phyloP scores from a whole-genome alignment of 2,888 invertebrate species.

The Pyrrhosoma nymphula region DNA sequence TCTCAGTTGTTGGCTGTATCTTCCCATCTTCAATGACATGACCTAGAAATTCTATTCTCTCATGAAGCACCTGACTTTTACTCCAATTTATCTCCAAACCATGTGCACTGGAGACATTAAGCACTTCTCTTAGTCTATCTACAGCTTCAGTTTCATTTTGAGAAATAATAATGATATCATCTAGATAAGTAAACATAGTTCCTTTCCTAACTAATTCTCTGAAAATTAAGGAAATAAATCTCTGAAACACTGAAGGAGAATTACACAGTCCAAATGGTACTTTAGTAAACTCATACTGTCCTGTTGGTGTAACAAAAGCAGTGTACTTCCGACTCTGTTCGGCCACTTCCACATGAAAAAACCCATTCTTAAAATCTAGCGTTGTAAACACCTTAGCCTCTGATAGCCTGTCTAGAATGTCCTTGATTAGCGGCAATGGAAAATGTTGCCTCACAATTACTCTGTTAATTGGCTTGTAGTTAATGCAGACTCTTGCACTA shows the following conservation, averaged over 20 bases:
- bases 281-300: neutral
- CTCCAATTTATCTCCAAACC: no score
- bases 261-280: neutral
- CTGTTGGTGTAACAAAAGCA: neutral
- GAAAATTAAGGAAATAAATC: neutral
- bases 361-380: neutral
- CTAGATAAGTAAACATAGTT: neutral
- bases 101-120: no score
- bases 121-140: neutral
- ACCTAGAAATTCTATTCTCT: neutral
- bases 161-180: neutral
- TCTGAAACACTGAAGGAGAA: neutral
- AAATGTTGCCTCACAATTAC: no score
- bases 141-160: neutral
- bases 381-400: no score
- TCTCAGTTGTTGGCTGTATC: neutral
- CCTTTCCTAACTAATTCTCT: neutral
- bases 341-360: neutral
- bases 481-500: neutral
- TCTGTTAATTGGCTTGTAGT: no score
- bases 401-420: no score
- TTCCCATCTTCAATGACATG: neutral
- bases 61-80: neutral
- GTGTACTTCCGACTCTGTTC: neutral
- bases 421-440: no score